Conservation (phyloP, 2,113 vertebrate genomes). For the Glaucidium brasilianum region DNA sequence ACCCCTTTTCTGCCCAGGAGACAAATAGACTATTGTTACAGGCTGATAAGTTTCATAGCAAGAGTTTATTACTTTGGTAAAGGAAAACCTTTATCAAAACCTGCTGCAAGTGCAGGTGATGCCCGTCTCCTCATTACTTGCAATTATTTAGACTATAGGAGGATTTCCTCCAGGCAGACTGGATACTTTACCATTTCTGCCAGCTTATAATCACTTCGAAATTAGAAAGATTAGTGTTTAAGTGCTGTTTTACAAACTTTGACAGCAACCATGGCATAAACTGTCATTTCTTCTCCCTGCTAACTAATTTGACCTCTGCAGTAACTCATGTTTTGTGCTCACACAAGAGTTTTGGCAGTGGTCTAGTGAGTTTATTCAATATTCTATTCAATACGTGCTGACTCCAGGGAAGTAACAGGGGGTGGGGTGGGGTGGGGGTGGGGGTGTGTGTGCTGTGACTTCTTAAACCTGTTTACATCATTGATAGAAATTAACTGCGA, state of each 20-base stretch:
- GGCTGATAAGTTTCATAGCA: neutral
- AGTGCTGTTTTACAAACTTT: neutral
- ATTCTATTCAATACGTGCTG: neutral
- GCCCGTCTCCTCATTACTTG: neutral
- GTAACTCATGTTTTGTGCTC: neutral
- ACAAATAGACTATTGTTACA: neutral
- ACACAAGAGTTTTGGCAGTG: neutral
- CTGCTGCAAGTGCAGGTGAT: neutral
- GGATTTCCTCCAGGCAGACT: accelerated
- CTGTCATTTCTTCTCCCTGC: neutral
- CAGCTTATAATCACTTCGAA: neutral
- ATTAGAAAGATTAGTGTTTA: neutral
- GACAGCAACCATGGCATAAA: neutral
- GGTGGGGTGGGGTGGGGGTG: no score
- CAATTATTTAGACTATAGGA: neutral
- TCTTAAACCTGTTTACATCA: neutral
- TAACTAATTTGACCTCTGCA: neutral
- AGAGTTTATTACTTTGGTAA: neutral
- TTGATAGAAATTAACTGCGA: neutral
- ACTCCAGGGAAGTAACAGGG: neutral
- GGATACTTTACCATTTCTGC: neutral
- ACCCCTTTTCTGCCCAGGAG: neutral
- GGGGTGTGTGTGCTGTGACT: no score
- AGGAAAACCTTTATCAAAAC: neutral
- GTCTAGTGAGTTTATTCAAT: neutral